Percentiles rank a stretch among this genome's conserved stretches.
Conservation (phyloP, 2,797 vertebrate species). For the Trachurus trachurus region DNA sequence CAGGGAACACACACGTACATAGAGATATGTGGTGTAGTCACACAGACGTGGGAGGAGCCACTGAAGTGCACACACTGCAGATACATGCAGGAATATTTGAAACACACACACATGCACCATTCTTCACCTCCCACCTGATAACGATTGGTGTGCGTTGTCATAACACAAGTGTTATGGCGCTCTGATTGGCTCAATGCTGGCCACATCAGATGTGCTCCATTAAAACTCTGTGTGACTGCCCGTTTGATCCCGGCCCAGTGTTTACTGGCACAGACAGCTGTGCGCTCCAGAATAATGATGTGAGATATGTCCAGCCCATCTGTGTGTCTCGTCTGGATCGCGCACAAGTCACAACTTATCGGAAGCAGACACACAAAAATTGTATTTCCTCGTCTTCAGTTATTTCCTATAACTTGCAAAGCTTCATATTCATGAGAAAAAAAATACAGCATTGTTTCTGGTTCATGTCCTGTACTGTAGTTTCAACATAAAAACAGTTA, state of each 20-base stretch:
- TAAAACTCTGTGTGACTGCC: slow-evolving; percentile 35
- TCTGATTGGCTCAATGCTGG: slow-evolving; percentile 47
- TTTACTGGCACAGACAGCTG: slow-evolving; percentile 48
- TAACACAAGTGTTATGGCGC: slow-evolving; percentile 27
- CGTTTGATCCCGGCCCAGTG: slow-evolving; percentile 39
- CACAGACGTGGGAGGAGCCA: not conserved
- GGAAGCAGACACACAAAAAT: not conserved
- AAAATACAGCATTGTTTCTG: too few species aligned
- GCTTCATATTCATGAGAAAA: not conserved
- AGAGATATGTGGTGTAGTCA: not conserved
- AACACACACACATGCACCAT: not conserved
- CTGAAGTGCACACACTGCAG: not conserved
- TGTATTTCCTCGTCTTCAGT: not conserved
- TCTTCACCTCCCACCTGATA: slow-evolving; percentile 27
- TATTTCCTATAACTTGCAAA: not conserved
- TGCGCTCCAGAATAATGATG: slow-evolving; percentile 20
- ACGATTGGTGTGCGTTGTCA: slow-evolving; percentile 10
- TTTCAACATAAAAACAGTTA: too few species aligned
- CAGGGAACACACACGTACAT: slow-evolving; percentile 7
- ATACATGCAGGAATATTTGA: not conserved
- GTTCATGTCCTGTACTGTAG: too few species aligned
- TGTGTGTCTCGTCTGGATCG: slow-evolving; percentile 13
- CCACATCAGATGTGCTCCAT: slow-evolving; percentile 53
- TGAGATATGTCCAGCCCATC: slow-evolving; percentile 24
- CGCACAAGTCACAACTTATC: not conserved